Conservation (phyloP, 2,113 vertebrate genomes). For the Haemorhous mexicanus region DNA sequence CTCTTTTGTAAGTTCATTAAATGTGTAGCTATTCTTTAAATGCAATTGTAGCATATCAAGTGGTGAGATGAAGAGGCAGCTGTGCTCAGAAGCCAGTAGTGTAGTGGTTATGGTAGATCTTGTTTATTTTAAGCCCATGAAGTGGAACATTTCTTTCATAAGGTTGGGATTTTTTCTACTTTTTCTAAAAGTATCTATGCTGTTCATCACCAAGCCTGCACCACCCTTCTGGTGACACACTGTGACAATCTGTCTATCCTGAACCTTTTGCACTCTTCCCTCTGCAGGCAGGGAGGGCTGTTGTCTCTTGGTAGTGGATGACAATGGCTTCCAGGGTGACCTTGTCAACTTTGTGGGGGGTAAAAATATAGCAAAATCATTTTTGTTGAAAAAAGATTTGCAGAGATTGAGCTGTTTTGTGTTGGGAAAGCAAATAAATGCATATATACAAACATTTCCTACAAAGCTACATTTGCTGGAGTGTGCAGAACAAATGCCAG, state of each 20-base stretch:
- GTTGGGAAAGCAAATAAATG: neutral
- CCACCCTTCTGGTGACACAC: neutral
- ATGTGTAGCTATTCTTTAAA: neutral
- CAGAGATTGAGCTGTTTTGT: neutral
- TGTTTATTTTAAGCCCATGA: neutral
- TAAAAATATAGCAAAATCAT: neutral
- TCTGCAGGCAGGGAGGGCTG: neutral
- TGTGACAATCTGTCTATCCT: neutral
- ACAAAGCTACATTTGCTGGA: neutral
- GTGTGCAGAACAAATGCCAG: neutral
- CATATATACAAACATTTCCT: neutral
- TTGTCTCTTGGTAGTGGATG: too few relatives aligned
- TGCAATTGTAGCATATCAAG: neutral
- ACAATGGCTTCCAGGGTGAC: neutral
- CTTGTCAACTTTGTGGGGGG: rapidly evolving
- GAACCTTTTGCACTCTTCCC: neutral
- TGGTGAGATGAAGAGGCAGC: neutral
- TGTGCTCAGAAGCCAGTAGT: neutral
- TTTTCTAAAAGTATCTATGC: neutral
- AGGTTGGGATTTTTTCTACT: neutral
- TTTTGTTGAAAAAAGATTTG: neutral
- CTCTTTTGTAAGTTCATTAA: neutral
- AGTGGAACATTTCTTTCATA: neutral
- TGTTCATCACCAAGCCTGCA: neutral
- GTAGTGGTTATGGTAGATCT: neutral